These are phyloP conservation scores for Gymnogyps californianus DNA, from an alignment of 2,113 vertebrate genomes.

Conservation along the genomic window DNA sequence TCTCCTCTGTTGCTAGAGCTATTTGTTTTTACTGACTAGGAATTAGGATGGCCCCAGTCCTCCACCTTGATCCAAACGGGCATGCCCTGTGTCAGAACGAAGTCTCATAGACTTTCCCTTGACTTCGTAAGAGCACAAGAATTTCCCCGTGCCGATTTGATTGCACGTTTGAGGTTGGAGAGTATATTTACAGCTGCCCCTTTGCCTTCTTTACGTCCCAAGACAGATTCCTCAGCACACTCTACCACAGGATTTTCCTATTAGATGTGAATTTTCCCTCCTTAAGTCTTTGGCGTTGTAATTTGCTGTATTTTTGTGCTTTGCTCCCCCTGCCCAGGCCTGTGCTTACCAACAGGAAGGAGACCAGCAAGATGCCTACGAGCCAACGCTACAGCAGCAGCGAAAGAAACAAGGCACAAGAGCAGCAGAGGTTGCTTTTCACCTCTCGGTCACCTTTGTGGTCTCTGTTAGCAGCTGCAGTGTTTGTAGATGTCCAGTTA, in stretches of 20 bases:
- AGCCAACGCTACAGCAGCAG: not conserved
- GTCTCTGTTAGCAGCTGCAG: not conserved
- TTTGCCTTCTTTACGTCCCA: not conserved
- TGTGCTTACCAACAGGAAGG: not conserved
- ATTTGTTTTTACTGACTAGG: constrained; percentile 21
- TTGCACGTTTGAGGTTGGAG: not conserved
- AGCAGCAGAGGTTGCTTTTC: not conserved
- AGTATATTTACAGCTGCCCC: not conserved
- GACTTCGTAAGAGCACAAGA: not conserved
- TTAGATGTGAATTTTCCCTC: not conserved
- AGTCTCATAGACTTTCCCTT: not conserved
- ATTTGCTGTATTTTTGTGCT: not conserved
- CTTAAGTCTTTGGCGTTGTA: not conserved
- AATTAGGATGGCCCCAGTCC: not conserved
- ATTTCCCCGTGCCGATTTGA: not conserved
- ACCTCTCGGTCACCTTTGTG: constrained; percentile 17
- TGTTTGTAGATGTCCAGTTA: constrained; percentile 24
- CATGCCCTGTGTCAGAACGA: rapidly evolving
- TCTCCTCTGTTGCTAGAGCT: not conserved
- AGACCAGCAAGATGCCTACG: not conserved
- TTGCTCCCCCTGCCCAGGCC: not conserved
- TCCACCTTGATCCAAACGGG: not conserved
- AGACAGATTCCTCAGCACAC: not conserved
- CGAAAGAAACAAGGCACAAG: not conserved
- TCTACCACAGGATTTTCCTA: not conserved